A percentile compares a stretch with the other conserved stretches of the same genome.
Evolutionary conservation across 1,140 invertebrate species (phyloP).

Genomic region (Intoshia linei): DNA sequence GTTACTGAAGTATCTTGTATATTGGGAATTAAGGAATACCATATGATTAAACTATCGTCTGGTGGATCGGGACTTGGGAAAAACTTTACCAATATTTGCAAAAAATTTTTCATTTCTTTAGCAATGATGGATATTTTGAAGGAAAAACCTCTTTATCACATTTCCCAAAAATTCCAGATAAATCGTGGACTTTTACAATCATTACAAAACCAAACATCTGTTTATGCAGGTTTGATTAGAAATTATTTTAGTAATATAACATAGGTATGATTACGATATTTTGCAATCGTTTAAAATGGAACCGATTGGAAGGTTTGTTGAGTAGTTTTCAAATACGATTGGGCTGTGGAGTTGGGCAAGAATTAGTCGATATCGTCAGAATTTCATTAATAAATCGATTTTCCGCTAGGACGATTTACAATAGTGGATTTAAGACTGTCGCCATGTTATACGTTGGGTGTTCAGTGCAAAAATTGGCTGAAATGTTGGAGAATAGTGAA

Average conservation of each 20-base stretch:
- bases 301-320: constrained; percentile 49
- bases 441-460: constrained; percentile 40
- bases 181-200: too few relatives aligned
- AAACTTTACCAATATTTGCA: too few relatives aligned
- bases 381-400: constrained; percentile 46
- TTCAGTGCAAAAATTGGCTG: constrained; percentile 21
- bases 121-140: too few relatives aligned
- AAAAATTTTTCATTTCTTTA: too few relatives aligned
- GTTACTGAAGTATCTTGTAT: constrained; percentile 5
- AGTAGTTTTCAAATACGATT: constrained; percentile 64
- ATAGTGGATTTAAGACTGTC: constrained; percentile 44
- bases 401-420: constrained; percentile 45
- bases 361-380: constrained; percentile 58
- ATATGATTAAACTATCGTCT: too few relatives aligned
- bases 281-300: constrained; percentile 63
- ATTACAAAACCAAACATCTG: too few relatives aligned
- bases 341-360: constrained; percentile 61
- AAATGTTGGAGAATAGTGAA: background rate
- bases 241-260: too few relatives aligned
- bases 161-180: too few relatives aligned
- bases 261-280: constrained; percentile 61
- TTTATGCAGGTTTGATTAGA: too few relatives aligned
- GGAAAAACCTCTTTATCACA: too few relatives aligned
- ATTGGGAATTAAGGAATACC: too few relatives aligned
- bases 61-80: too few relatives aligned